Evolutionary conservation across 2,888 invertebrate species (phyloP).

Genomic region (Rhingia campestris): DNA sequence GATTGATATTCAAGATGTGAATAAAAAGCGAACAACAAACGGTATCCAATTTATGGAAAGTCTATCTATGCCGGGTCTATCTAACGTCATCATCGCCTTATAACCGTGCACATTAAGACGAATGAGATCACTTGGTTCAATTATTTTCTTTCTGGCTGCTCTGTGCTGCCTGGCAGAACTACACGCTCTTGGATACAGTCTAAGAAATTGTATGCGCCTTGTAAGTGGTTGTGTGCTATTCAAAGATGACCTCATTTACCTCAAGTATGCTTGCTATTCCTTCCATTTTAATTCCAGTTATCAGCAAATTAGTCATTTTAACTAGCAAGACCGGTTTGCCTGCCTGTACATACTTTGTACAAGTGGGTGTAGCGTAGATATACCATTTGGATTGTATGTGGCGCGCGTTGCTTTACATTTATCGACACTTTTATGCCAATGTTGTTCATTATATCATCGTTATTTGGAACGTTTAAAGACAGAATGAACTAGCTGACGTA

Average conservation of each 20-base stretch:
- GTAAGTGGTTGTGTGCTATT: not conserved
- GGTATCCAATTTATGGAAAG: slow-evolving; percentile 39
- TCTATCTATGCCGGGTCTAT: slow-evolving; percentile 24
- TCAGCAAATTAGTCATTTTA: slow-evolving; percentile 37
- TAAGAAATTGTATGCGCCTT: slow-evolving; percentile 30
- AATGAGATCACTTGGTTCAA: slow-evolving; percentile 53
- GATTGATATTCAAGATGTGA: slow-evolving; percentile 37
- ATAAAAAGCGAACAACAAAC: slow-evolving; percentile 9
- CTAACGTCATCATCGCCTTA: slow-evolving; percentile 40
- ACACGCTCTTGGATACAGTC: not conserved
- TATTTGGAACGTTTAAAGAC: slow-evolving; percentile 18
- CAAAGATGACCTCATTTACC: slow-evolving; percentile 46
- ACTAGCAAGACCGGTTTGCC: slow-evolving; percentile 6
- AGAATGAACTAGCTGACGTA: slow-evolving; percentile 16
- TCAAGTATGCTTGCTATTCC: slow-evolving; percentile 2
- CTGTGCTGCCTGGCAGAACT: not conserved
- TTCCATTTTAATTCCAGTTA: slow-evolving; percentile 30
- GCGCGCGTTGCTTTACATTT: not conserved
- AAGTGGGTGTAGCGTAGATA: slow-evolving; percentile 1
- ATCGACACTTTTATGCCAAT: not conserved
- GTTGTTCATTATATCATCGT: slow-evolving; percentile 19
- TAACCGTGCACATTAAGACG: slow-evolving; percentile 18
- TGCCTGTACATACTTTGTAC: not conserved
- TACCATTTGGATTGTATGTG: slow-evolving; percentile 11
- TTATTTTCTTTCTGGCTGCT: slow-evolving; percentile 12